A percentile compares a stretch with the other conserved stretches of the same genome.
phyloP scores from a whole-genome alignment of 2,888 invertebrate genomes.

The Rhopalosiphum nymphaeae region DNA sequence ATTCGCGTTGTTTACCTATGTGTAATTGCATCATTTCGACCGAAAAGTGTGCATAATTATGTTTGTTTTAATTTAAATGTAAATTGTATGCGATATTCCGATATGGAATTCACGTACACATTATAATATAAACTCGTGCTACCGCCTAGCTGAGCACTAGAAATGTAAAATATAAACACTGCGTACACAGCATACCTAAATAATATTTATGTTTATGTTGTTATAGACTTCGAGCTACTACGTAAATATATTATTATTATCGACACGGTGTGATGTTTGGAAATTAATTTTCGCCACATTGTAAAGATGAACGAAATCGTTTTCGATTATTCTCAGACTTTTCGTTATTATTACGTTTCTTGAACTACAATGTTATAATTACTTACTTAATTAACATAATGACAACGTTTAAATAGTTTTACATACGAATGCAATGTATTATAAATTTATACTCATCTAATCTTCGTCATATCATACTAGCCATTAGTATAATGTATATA shows the following conservation, averaged over 20 bases:
- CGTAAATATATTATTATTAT: neutral
- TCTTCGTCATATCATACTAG: neutral
- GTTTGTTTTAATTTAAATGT: constrained; percentile 43
- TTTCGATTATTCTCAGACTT: neutral
- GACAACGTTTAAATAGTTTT: neutral
- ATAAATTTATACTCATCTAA: too few species aligned
- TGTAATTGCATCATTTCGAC: constrained; percentile 35
- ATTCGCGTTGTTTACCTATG: neutral
- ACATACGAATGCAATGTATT: neutral
- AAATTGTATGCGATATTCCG: constrained; percentile 10
- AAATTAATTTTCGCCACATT: neutral
- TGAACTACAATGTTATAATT: neutral
- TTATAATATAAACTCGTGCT: neutral
- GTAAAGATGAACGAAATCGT: neutral
- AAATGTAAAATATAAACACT: neutral
- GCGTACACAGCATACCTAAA: neutral
- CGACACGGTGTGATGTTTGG: neutral
- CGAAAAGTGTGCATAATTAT: constrained; percentile 24
- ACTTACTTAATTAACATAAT: neutral
- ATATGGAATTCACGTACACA: neutral
- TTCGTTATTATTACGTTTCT: neutral
- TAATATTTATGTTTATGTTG: neutral
- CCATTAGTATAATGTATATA: too few species aligned
- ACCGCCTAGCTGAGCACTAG: neutral
- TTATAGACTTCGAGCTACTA: neutral